These are phyloP conservation scores for Stratiomys singularior DNA, from an alignment of 2,888 invertebrate genomes.

Conservation along the genomic window DNA sequence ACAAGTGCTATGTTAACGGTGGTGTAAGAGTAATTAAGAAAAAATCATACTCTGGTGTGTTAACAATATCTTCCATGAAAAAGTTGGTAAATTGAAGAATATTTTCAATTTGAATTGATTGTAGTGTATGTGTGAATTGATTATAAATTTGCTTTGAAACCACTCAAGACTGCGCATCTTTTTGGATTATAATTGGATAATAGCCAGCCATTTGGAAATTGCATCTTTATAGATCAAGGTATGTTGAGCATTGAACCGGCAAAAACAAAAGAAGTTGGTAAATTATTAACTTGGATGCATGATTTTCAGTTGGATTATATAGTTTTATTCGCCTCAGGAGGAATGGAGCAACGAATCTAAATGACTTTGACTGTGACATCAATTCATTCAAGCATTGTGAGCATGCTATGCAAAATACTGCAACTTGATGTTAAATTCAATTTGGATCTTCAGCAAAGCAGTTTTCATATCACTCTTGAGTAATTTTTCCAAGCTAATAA, in stretches of 20 bases:
- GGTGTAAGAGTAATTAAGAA: not conserved
- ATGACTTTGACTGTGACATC: constrained; percentile 34
- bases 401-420: not conserved
- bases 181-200: constrained; percentile 33
- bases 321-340: no score
- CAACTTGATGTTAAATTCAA: not conserved
- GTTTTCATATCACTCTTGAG: constrained; percentile 3
- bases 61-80: no score
- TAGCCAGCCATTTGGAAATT: not conserved
- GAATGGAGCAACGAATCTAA: not conserved
- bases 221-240: constrained; percentile 12
- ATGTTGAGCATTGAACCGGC: not conserved
- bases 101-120: no score
- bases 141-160: not conserved
- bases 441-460: not conserved
- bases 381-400: constrained; percentile 20
- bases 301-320: not conserved
- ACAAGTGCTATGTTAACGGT: not conserved
- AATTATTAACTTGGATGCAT: not conserved
- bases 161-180: not conserved
- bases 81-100: no score
- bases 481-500: constrained; percentile 34
- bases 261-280: not conserved
- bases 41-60: not conserved
- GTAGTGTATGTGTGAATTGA: not conserved